Base-by-base conservation (phyloP, 2,888 invertebrate species). In the Troides oblongomaculatus region DNA sequence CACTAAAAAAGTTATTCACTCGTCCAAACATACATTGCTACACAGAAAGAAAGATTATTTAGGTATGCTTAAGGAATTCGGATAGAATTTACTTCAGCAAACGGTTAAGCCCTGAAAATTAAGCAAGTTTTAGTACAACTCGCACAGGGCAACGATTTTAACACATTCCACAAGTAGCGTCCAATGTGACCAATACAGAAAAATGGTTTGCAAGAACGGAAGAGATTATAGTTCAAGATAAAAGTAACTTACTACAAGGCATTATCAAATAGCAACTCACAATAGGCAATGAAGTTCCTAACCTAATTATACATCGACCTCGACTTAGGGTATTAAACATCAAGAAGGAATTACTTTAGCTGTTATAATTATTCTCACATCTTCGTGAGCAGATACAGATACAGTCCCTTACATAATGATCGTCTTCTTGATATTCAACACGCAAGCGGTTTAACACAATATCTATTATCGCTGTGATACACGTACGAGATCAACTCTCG, bases 391-490 rank as follows among this genome's bases (percentile, higher is more conserved):
- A 53, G 57, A 23, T 59, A 62, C 68, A 64, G 66, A 23, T 59
- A 62, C 68, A 64, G 66, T 64, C 58, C 43, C 62, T 74, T 73
- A 2, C 56, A 30, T 43, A 25, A 76, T 81, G 85, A 85, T 84
- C 79, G 71, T 5, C 85, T 84, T 81, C 85, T 84, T 81, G 78
- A 84, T 79, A 79, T 78, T 79, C 64, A 78, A 82, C 82, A 73
- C 80, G 79, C 84, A 80, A 80, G 74, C 76, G 84, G 85, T 78
- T 86, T 81, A 84, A 85, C 76, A 83, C 76, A 84, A 84, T 87
- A 89, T 72, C 87, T 90, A 91, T 92, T 93, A 93, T 93, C 92
- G 93, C 93, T 92, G 85, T 89, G 87, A 92, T 93, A 93, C 93
- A 93, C 92, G 89, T 86, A 84, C 83, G 88, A 89, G 88, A 77